Evolutionary conservation across 2,113 vertebrate species (phyloP), one percentile per base, ranked within the genome.

Genomic region (Notarius lentiginosus): DNA sequence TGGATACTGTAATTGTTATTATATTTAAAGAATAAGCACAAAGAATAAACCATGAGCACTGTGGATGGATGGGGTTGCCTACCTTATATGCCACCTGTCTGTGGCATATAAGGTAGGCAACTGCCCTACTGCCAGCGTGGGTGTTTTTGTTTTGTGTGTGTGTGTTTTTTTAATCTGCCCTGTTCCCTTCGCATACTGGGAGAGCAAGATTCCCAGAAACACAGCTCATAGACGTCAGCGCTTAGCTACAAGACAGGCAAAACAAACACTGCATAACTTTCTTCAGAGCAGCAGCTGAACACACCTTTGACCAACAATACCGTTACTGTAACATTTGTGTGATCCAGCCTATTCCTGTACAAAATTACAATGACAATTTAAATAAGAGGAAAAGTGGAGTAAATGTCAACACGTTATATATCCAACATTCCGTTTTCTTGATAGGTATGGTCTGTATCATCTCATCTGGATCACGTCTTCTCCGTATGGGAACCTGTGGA

Each of bases 171-270:
- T 27, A 27, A 68, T 30, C 34, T 20, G 47, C 4, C 60, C 24
- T 86, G 80, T 81, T 65, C 56, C 56, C 66, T 80, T 72, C 14
- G 76, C 65, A 66, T 80, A 85, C 90, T 63, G 84, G 92, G 90
- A 30, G 8, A 53, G 55, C 81, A 30, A 76, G 84, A 90, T 88
- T 84, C 65, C 34, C 30, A 51, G 34, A 85, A 11, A 27, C 73
- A n/a, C 22, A 51, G 8, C 75, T 81, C 53, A 73, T 24, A 79
- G 55, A 30, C 68, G 77, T 87, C 55, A 55, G 14, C 70, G 79
- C 24, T 77, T 22, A 75, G 72, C 41, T n/a, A 76, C n/a, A 24
- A 53, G 73, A 12, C 20, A 5, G 72, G 72, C 17, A 24, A 75
- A 51, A 76, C 47, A 76, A 49, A 49, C 49, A 15, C 11, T 24